phyloP scores from a whole-genome alignment of 2,888 invertebrate species.

The Thumatha senex region DNA sequence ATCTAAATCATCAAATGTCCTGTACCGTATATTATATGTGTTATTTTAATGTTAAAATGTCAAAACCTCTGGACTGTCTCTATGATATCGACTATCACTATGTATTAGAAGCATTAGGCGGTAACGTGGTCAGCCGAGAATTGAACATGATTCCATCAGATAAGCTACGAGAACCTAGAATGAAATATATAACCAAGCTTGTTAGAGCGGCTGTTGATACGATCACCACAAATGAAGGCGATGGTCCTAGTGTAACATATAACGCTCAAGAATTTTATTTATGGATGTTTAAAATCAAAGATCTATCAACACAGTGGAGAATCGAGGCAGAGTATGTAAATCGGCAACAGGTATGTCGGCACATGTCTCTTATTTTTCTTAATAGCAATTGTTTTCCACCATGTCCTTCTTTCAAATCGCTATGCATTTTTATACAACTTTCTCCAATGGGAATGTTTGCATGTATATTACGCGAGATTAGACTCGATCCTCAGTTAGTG shows the following conservation, averaged over 20 bases:
- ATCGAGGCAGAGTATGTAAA: slow-evolving; percentile 88
- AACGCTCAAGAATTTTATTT: slow-evolving; percentile 65
- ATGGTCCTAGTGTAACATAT: slow-evolving; percentile 70
- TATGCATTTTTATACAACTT: too few relatives aligned
- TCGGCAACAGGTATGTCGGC: slow-evolving; percentile 89
- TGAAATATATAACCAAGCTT: slow-evolving; percentile 88
- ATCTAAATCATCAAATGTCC: slow-evolving; percentile 91
- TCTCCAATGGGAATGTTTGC: too few relatives aligned
- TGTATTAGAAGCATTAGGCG: slow-evolving; percentile 76
- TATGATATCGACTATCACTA: slow-evolving; percentile 89
- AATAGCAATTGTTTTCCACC: too few relatives aligned
- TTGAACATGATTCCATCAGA: slow-evolving; percentile 87
- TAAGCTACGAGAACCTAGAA: slow-evolving; percentile 86
- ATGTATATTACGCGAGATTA: too few relatives aligned
- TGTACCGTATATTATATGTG: slow-evolving; percentile 91
- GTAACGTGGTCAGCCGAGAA: slow-evolving; percentile 72
- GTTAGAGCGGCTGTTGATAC: slow-evolving; percentile 89
- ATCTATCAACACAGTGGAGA: slow-evolving; percentile 90
- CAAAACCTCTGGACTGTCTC: slow-evolving; percentile 88
- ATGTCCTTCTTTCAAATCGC: too few relatives aligned
- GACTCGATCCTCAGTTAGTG: too few relatives aligned
- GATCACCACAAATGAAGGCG: slow-evolving; percentile 84
- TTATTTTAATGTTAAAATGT: slow-evolving; percentile 88
- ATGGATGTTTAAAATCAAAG: slow-evolving; percentile 90
- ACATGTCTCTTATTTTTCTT: too few relatives aligned